These are phyloP conservation scores for Cyphomyrmex costatus DNA, from an alignment of 1,140 invertebrate species.

Conservation along the genomic window DNA sequence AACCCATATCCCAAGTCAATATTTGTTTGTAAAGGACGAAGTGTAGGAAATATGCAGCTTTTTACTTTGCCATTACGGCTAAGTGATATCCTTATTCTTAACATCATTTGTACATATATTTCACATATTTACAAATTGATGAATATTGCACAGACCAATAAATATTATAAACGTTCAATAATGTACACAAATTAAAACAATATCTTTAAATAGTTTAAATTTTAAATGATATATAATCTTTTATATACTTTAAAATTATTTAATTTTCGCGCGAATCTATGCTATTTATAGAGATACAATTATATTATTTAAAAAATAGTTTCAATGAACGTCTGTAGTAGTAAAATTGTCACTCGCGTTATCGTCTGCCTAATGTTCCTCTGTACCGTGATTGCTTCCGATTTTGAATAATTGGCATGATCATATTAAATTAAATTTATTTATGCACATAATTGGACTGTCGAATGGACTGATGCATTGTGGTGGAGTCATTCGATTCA, in stretches of 20 bases:
- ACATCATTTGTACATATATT: constrained; percentile 44
- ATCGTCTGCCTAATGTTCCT: not conserved
- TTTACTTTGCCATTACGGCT: not conserved
- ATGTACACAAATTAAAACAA: constrained; percentile 19
- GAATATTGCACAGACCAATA: not conserved
- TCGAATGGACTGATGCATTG: constrained; percentile 65
- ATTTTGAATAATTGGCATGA: not conserved
- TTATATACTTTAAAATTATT: not conserved
- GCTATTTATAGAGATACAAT: not conserved
- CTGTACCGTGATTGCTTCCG: not conserved
- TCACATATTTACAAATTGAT: constrained; percentile 64
- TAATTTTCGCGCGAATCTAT: not conserved
- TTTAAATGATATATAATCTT: constrained; percentile 11
- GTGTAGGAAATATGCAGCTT: constrained; percentile 58
- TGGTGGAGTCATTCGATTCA: constrained; percentile 80
- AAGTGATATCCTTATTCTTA: not conserved
- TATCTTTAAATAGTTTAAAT: constrained; percentile 20
- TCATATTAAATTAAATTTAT: constrained; percentile 8
- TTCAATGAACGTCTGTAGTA: not conserved
- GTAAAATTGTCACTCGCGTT: not conserved
- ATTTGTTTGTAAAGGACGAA: constrained; percentile 65
- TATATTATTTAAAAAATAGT: not conserved
- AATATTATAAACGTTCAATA: constrained; percentile 52
- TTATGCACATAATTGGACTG: constrained; percentile 71
- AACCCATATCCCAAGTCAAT: constrained; percentile 69